Conservation (phyloP, 2,888 invertebrate species). For the Lochmaea capreae region DNA sequence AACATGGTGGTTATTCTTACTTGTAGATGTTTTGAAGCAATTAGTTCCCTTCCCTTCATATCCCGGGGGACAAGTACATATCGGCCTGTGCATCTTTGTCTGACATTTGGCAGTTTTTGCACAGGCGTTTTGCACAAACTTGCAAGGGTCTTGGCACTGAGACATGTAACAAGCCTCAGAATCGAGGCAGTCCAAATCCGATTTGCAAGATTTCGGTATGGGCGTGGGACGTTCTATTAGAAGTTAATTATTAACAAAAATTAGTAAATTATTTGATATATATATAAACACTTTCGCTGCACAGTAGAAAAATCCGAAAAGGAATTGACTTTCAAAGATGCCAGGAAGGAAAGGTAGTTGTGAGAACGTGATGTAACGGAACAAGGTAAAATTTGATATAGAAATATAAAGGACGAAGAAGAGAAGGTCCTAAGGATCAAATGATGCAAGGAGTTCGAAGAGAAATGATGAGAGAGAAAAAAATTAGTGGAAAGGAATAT, state of each 20-base stretch:
- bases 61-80: conserved; percentile 84
- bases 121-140: conserved; percentile 83
- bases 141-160: conserved; percentile 85
- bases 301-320: background rate
- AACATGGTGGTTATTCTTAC: conserved; percentile 69
- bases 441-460: no score
- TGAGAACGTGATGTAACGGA: background rate
- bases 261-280: conserved; percentile 46
- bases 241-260: conserved; percentile 50
- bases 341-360: background rate
- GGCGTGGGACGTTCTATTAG: conserved; percentile 74
- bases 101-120: conserved; percentile 81
- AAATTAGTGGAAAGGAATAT: no score
- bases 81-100: conserved; percentile 85
- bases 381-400: background rate
- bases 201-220: conserved; percentile 82
- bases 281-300: conserved; percentile 7
- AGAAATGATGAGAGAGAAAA: no score
- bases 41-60: conserved; percentile 84
- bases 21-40: conserved; percentile 80
- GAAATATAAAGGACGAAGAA: background rate
- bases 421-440: background rate
- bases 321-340: no score
- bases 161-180: conserved; percentile 86
- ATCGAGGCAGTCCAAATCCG: conserved; percentile 86